Conservation (phyloP, 2,797 vertebrate genomes). For the Chelmon rostratus region DNA sequence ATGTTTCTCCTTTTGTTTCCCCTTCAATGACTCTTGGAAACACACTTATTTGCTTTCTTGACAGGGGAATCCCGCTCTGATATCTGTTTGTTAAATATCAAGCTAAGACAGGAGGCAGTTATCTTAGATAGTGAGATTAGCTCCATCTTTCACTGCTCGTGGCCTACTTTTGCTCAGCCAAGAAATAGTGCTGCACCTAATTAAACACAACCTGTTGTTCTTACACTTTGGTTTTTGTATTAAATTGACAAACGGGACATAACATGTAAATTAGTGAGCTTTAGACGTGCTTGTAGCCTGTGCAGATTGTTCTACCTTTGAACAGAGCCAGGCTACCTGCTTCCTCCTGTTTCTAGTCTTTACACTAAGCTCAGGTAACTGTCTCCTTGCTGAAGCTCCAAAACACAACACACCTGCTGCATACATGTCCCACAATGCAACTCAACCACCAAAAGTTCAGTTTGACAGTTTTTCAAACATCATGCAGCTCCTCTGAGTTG, state of each 20-base stretch:
- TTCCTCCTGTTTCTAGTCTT: background rate
- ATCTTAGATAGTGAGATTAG: background rate
- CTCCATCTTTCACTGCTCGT: background rate
- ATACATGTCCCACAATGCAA: no score
- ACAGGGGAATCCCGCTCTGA: background rate
- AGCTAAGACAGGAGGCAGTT: background rate
- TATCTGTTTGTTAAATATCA: constrained; percentile 6
- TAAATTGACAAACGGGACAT: background rate
- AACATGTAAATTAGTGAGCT: background rate
- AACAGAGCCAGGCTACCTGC: background rate
- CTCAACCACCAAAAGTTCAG: no score
- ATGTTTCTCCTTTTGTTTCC: background rate
- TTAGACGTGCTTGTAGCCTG: background rate
- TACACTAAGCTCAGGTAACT: constrained; percentile 4
- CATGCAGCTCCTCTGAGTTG: no score
- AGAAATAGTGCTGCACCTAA: background rate
- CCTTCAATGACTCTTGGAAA: background rate
- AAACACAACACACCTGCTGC: background rate
- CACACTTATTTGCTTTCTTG: background rate
- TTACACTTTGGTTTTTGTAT: background rate
- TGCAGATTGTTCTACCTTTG: background rate
- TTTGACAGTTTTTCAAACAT: no score
- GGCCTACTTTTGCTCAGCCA: background rate
- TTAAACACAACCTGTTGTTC: background rate
- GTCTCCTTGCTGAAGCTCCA: background rate